phyloP scores from a whole-genome alignment of 2,113 vertebrate genomes.

The Pristiophorus japonicus region DNA sequence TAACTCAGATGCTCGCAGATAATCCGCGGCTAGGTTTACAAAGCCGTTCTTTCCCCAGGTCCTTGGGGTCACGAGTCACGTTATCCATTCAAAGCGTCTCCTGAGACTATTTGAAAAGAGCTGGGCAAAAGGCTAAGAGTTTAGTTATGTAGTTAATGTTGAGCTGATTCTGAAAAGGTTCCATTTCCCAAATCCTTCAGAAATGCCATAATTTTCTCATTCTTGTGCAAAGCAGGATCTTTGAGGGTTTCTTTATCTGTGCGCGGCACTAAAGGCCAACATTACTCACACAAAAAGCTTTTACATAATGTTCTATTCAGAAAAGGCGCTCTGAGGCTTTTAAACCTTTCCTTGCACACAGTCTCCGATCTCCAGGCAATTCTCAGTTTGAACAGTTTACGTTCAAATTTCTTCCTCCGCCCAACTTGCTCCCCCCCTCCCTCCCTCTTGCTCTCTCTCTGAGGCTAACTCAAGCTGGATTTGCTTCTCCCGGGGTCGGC shows the following conservation, averaged over 20 bases:
- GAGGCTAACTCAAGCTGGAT: neutral
- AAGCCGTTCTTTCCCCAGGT: neutral
- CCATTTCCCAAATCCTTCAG: neutral
- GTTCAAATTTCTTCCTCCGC: neutral
- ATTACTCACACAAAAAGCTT: slow-evolving; percentile 19
- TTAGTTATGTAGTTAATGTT: neutral
- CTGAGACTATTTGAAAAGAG: neutral
- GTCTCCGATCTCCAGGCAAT: neutral
- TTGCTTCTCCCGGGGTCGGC: neutral
- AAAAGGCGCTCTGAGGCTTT: neutral
- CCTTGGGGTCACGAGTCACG: neutral
- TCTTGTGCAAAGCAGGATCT: neutral
- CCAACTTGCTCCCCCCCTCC: neutral
- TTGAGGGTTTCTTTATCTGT: neutral
- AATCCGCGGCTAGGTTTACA: neutral
- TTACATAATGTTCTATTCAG: neutral
- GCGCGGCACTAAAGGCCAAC: neutral
- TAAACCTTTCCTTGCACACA: neutral
- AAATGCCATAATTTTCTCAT: neutral
- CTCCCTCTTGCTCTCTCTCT: neutral
- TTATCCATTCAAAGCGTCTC: neutral
- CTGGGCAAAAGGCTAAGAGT: neutral
- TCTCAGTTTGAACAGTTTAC: neutral
- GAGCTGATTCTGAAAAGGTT: neutral
- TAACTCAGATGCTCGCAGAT: neutral